Conservation (phyloP, 1,140 invertebrate species). For the Lepidotrigona ventralis region DNA sequence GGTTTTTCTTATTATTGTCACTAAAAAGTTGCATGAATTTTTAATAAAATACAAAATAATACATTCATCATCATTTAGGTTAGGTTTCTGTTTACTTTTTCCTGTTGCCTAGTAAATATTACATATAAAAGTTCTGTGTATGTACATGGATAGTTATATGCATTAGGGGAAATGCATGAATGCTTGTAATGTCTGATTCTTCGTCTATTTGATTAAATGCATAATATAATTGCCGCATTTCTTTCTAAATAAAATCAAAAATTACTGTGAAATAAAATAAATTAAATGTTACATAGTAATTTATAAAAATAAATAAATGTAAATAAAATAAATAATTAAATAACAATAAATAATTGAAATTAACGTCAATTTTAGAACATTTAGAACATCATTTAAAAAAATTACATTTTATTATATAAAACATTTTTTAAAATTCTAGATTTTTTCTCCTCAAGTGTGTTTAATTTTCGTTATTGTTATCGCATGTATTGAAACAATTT, state of each 20-base stretch:
- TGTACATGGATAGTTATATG: not conserved
- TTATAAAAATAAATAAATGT: not conserved
- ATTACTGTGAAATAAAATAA: not conserved
- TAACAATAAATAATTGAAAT: no score
- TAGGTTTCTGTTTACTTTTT: conserved; percentile 52
- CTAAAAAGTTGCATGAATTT: not conserved
- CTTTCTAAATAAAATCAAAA: not conserved
- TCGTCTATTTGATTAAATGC: not conserved
- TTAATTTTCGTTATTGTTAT: not conserved
- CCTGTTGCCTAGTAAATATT: not conserved
- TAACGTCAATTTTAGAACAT: no score
- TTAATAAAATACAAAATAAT: not conserved
- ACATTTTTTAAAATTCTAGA: not conserved
- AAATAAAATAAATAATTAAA: not conserved
- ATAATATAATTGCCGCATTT: not conserved
- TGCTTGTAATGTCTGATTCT: not conserved
- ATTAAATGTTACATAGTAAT: not conserved
- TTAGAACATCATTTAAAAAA: no score
- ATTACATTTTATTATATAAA: not conserved
- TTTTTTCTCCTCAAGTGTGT: not conserved
- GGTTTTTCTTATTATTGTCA: not conserved
- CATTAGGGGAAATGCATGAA: no score
- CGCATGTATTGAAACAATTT: not conserved
- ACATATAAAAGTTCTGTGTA: not conserved
- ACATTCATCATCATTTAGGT: conserved; percentile 29